Evolutionary conservation across 2,113 vertebrate genomes (phyloP).

Genomic region (Eulemur macaco): DNA sequence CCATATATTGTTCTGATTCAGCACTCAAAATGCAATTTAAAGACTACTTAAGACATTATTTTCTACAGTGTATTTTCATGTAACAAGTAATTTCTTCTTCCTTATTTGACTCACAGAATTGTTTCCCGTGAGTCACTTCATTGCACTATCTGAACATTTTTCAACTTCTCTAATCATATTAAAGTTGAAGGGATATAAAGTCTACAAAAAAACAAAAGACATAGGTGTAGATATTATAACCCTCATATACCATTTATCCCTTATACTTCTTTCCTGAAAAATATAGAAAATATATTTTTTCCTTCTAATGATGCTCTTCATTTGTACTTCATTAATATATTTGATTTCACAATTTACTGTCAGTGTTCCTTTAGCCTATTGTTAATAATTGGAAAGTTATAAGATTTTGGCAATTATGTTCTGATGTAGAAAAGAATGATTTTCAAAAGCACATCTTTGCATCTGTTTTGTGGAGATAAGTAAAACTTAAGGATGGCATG

Average conservation of each 20-base stretch:
- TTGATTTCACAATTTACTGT: neutral
- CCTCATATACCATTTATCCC: neutral
- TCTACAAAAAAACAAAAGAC: slow-evolving; percentile 1
- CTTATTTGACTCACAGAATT: neutral
- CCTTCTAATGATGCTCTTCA: neutral
- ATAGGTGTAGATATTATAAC: neutral
- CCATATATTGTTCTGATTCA: neutral
- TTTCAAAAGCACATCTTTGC: neutral
- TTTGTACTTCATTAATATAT: neutral
- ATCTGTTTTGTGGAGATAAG: neutral
- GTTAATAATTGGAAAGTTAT: neutral
- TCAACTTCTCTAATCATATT: neutral
- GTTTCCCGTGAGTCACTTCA: neutral
- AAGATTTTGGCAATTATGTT: neutral
- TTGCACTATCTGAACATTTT: neutral
- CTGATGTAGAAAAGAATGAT: neutral
- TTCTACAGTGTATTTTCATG: neutral
- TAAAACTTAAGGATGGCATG: neutral
- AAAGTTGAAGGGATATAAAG: neutral
- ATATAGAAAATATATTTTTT: neutral
- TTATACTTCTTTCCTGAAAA: neutral
- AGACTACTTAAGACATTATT: neutral
- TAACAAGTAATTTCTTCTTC: neutral
- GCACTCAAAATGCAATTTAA: neutral
- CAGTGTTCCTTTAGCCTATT: neutral